Evolutionary conservation across 2,113 vertebrate genomes (phyloP), one percentile per base, ranked within the genome.

Genomic region (Gulo gulo): DNA sequence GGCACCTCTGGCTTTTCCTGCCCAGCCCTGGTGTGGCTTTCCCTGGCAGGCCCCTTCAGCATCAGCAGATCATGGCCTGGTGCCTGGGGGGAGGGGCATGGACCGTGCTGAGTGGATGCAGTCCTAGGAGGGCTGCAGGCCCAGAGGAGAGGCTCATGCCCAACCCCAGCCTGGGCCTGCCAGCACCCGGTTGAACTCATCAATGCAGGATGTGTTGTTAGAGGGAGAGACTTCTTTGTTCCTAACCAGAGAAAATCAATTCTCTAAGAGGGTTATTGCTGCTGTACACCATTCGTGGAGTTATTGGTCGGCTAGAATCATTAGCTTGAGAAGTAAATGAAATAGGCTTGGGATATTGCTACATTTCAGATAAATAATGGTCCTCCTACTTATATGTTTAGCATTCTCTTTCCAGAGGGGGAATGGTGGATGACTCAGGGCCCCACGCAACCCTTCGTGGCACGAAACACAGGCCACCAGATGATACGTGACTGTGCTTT

Each of bases 311-410:
- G 86, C 84, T n/a, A 36, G 90, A 96, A 89, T 26, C 42, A 63
- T 94, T 97, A 36, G 79, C 95, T 98, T 97, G 95, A 94, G 95
- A 95, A 93, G 93, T 2, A 94, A 98, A 97, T 97, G 94, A 98
- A 98, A 92, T 74, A 26, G 91, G 82, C 90, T 92, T 6, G 71
- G 86, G 83, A 20, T 65, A 52, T 45, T 86, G 95, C 95, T 78
- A 31, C 65, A 91, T 93, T 97, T 93, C 94, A 92, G 90, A 84
- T 96, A 95, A 98, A 98, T 84, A 82, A 86, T 91, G 95, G 0
- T 81, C 94, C 95, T 20, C 67, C 76, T 71, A 93, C 59, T 91
- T 61, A 81, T 91, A 97, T 47, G 11, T 71, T 98, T 94, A 96
- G 52, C 55, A n/a, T 94, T 84, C 61, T 59, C 59, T 59, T 88